A percentile compares a stretch with the other conserved stretches of the same genome.
These are phyloP conservation scores for Arctia plantaginis DNA, from an alignment of 2,888 invertebrate genomes.

Conservation along the genomic window DNA sequence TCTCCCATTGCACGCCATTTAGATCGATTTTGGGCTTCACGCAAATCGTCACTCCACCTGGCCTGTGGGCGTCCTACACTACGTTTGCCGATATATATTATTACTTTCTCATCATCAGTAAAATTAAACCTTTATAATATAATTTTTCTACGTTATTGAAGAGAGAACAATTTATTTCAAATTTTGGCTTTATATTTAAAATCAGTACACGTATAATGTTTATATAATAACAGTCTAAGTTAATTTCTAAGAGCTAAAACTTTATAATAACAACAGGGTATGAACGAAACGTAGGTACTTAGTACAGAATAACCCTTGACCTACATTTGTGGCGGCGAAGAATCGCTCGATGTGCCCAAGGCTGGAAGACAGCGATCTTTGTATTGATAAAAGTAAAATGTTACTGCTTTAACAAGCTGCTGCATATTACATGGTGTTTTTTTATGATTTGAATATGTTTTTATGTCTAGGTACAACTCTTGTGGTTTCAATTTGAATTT, in stretches of 20 bases:
- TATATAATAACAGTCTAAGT: background rate
- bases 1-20: too few species aligned
- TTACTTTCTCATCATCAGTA: too few species aligned
- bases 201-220: background rate
- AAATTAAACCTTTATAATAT: too few species aligned
- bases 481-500: background rate
- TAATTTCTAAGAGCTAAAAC: conserved; percentile 5
- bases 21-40: too few species aligned
- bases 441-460: background rate
- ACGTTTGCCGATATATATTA: too few species aligned
- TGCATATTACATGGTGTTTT: conserved; percentile 10
- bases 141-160: background rate
- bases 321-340: conserved; percentile 35
- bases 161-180: background rate
- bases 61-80: too few species aligned
- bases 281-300: conserved; percentile 3
- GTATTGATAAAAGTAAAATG: conserved; percentile 29
- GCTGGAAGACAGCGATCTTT: conserved; percentile 40
- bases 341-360: conserved; percentile 46
- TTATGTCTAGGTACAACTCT: conserved; percentile 4
- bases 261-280: conserved; percentile 11
- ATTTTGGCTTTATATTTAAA: background rate
- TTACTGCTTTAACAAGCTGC: conserved; percentile 7
- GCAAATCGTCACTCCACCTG: too few species aligned
- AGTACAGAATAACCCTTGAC: conserved; percentile 38